Base-by-base conservation (phyloP, 2,888 invertebrate genomes). In the Athalia cordata region DNA sequence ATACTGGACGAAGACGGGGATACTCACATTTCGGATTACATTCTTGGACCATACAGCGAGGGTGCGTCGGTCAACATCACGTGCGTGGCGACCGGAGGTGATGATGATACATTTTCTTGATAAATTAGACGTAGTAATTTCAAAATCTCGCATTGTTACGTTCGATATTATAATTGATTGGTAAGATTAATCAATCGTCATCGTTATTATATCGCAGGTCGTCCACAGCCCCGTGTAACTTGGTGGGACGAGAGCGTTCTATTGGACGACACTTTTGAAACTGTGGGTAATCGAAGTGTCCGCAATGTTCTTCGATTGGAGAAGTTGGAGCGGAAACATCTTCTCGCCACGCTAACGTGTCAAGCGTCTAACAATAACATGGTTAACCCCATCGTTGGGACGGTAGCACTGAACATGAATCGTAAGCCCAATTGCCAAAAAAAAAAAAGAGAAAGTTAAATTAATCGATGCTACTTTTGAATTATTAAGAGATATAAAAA, bases 21-120 rank as follows among this genome's bases (percentile, higher is more conserved):
- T 62, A 84, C 87, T 68, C 93, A 95, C 86, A 95, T 96, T 85
- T 94, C 94, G 65, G 93, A 94, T 87, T 94, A 95, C 85, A 94
- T 94, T 81, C 93, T 96, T 81, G 96, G 97, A 7, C 96, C 97
- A 8, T 97, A 96, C 92, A 96, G 94, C 89, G 95, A 97, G 89
- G 97, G 96, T 68, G 93, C 95, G 79, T 94, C 94, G 55, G 93
- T 97, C 80, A 94, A 95, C 88, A 94, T 97, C 82, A 95, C 95
- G 83, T 97, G 97, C 91, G 95, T 96, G 83, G 95, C 95, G 80
- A 94, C 94, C 84, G 96, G 96, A 91, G 97, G 97, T 96, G 13
- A 72, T n/a, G 9, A 65, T 65, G 9, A 62, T 62, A 29, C 7
- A 62, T 62, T 9, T n/a, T 45, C 65, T 49, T 13, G 13, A 65